Conservation (phyloP, 2,888 invertebrate genomes). For the Aricia artaxerxes region DNA sequence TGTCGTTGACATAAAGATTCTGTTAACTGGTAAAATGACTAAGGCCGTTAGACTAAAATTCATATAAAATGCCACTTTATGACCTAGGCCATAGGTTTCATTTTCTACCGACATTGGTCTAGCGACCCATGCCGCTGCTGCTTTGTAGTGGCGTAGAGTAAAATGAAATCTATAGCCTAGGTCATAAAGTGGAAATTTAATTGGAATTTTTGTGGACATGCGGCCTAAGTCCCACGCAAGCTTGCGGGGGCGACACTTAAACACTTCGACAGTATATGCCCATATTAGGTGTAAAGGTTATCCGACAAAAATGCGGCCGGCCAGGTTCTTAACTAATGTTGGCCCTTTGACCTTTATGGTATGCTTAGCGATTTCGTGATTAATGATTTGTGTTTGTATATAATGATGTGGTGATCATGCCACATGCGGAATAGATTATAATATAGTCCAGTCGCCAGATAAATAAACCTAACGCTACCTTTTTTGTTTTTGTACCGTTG, state of each 20-base stretch:
- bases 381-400: neutral
- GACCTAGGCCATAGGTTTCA: neutral
- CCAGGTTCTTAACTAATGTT: conserved; percentile 14
- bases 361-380: neutral
- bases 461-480: too few relatives aligned
- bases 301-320: conserved; percentile 7
- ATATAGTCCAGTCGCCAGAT: too few relatives aligned
- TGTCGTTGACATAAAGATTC: neutral
- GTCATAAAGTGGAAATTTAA: too few relatives aligned
- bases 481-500: too few relatives aligned
- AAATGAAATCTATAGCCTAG: too few relatives aligned
- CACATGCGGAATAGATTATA: too few relatives aligned
- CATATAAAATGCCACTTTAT: too few relatives aligned
- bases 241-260: conserved; percentile 2
- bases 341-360: neutral
- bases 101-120: neutral
- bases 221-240: neutral
- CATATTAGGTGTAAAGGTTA: conserved; percentile 11
- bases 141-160: too few relatives aligned
- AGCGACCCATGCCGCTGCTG: neutral
- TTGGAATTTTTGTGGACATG: neutral
- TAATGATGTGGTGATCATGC: neutral
- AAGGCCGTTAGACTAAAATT: too few relatives aligned
- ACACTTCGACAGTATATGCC: conserved; percentile 1
- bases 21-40: too few relatives aligned